phyloP scores from a whole-genome alignment of 2,113 vertebrate genomes.

The Salvelinus alpinus region DNA sequence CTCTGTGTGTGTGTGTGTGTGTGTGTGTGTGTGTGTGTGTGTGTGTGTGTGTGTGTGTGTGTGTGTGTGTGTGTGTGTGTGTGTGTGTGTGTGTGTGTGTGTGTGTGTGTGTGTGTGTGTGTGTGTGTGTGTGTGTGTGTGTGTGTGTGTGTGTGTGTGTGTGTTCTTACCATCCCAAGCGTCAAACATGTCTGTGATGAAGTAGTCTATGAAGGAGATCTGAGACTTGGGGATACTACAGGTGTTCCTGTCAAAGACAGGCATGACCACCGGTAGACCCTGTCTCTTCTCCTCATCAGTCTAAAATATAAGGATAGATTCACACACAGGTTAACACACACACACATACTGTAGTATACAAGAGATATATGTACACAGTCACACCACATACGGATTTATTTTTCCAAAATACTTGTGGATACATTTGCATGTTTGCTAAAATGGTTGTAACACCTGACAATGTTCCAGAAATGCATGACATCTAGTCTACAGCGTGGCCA shows the following conservation, averaged over 20 bases:
- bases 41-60: not conserved
- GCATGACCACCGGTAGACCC: slow-evolving; percentile 95
- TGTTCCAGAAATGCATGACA: too few species aligned
- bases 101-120: not conserved
- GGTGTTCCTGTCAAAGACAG: slow-evolving; percentile 93
- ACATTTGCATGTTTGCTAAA: too few species aligned
- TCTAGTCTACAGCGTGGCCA: too few species aligned
- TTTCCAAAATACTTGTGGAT: too few species aligned
- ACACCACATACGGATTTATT: not conserved
- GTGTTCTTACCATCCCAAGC: slow-evolving; percentile 90
- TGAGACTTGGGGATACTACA: slow-evolving; percentile 97
- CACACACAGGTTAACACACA: slow-evolving; percentile 5
- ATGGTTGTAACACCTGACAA: too few species aligned
- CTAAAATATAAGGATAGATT: slow-evolving; percentile 68
- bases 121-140: not conserved
- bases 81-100: not conserved
- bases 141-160: not conserved
- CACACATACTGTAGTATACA: not conserved
- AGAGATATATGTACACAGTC: not conserved
- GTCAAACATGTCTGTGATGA: slow-evolving; percentile 97
- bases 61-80: not conserved
- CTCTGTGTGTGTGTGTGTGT: not conserved
- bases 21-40: not conserved
- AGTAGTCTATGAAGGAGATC: slow-evolving; percentile 98
- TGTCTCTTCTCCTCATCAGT: slow-evolving; percentile 95